Conservation (phyloP, 2,113 vertebrate species). For the Scomber japonicus region DNA sequence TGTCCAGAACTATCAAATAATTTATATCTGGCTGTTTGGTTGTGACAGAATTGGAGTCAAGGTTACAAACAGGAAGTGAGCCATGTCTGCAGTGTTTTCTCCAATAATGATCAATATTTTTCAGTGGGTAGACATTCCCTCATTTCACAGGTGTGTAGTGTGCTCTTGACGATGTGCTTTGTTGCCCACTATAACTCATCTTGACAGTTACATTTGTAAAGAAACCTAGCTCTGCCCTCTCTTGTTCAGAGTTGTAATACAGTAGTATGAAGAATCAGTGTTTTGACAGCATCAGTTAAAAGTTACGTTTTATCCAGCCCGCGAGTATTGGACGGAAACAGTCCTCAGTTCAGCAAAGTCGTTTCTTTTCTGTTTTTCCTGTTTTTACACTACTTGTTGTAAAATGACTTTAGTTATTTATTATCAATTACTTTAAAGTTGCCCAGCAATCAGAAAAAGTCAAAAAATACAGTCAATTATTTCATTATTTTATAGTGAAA, state of each 20-base stretch:
- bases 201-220: not conserved
- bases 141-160: not conserved
- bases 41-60: slow-evolving; percentile 15
- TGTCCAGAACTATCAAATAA: not conserved
- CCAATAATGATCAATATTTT: not conserved
- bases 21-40: slow-evolving; percentile 9
- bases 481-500: not conserved
- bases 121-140: no score
- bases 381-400: not conserved
- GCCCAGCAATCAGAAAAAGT: not conserved
- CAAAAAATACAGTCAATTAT: not conserved
- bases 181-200: no score
- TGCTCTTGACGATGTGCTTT: not conserved
- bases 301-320: not conserved
- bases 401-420: not conserved
- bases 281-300: not conserved
- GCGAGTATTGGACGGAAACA: not conserved
- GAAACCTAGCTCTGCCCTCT: not conserved
- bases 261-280: not conserved
- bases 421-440: not conserved
- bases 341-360: not conserved
- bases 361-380: not conserved
- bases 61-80: slow-evolving; percentile 31
- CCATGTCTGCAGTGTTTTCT: not conserved
- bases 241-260: not conserved